Evolutionary conservation across 1,140 invertebrate species (phyloP).

Genomic region (Euwallacea fornicatus): DNA sequence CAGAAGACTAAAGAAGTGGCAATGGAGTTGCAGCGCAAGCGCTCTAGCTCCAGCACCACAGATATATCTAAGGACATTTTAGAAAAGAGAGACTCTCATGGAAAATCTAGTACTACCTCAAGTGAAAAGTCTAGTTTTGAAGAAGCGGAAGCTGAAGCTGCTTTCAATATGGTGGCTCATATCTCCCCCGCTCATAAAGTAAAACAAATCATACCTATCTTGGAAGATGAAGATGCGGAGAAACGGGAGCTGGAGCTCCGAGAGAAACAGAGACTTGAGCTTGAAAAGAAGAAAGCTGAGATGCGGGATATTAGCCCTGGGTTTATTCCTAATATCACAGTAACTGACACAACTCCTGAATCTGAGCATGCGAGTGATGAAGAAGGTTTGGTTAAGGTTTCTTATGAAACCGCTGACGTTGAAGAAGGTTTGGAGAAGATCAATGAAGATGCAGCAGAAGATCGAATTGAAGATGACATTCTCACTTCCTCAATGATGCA

Average conservation of each 20-base stretch:
- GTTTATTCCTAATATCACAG: constrained; percentile 68
- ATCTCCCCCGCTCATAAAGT: constrained; percentile 52
- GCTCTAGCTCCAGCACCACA: constrained; percentile 36
- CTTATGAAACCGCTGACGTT: constrained; percentile 56
- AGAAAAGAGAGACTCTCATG: constrained; percentile 51
- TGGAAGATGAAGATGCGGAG: constrained; percentile 60
- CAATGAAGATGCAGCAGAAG: constrained; percentile 25
- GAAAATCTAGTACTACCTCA: constrained; percentile 50
- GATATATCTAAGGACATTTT: constrained; percentile 35
- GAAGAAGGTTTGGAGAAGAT: constrained; percentile 56
- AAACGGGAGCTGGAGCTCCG: constrained; percentile 56
- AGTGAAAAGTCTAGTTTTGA: constrained; percentile 55
- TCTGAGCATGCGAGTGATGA: constrained; percentile 60
- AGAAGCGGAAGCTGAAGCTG: constrained; percentile 58
- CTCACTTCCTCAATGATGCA: constrained; percentile 32
- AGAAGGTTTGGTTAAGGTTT: constrained; percentile 62
- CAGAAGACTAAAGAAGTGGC: constrained; percentile 36
- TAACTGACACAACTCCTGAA: constrained; percentile 64
- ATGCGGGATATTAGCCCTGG: constrained; percentile 56
- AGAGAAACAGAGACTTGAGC: constrained; percentile 56
- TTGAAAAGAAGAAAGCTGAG: constrained; percentile 51
- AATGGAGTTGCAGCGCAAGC: constrained; percentile 37
- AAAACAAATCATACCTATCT: constrained; percentile 56
- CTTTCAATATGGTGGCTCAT: constrained; percentile 56
- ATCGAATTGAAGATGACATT: constrained; percentile 24